A percentile compares a stretch with the other conserved stretches of the same genome.
Evolutionary conservation across 2,797 vertebrate genomes (phyloP).

Genomic region (Ficedula albicollis): DNA sequence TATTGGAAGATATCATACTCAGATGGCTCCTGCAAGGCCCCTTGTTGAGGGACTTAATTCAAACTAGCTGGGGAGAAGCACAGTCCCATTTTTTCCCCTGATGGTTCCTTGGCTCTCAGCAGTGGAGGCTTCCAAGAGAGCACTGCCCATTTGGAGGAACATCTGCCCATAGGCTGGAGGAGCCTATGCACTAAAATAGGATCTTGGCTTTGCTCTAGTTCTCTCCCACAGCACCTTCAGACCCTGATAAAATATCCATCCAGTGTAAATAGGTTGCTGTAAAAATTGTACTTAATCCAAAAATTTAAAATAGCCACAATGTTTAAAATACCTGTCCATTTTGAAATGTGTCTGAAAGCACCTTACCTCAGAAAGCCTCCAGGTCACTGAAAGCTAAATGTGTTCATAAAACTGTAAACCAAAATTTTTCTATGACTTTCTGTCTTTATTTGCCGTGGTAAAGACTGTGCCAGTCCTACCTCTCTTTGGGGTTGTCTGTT

Average conservation of each 20-base stretch:
- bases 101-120: not conserved
- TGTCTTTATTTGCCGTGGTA: not conserved
- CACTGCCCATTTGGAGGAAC: not conserved
- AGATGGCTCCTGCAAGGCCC: not conserved
- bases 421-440: not conserved
- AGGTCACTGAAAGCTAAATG: not conserved
- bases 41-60: not conserved
- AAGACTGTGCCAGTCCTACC: not conserved
- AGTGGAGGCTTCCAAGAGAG: not conserved
- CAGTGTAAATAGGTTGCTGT: not conserved
- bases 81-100: not conserved
- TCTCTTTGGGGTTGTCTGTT: not conserved
- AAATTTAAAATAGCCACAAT: not conserved
- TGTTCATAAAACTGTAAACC: not conserved
- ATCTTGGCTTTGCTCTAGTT: not conserved
- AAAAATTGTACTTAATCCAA: not conserved
- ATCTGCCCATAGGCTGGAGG: not conserved
- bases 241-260: not conserved
- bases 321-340: not conserved
- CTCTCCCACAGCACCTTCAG: not conserved
- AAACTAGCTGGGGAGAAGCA: not conserved
- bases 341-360: not conserved
- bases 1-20: not conserved
- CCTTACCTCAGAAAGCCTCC: not conserved
- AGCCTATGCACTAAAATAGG: not conserved